These are phyloP conservation scores for Bombus haemorrhoidalis DNA, from an alignment of 1,140 invertebrate genomes.

Conservation along the genomic window DNA sequence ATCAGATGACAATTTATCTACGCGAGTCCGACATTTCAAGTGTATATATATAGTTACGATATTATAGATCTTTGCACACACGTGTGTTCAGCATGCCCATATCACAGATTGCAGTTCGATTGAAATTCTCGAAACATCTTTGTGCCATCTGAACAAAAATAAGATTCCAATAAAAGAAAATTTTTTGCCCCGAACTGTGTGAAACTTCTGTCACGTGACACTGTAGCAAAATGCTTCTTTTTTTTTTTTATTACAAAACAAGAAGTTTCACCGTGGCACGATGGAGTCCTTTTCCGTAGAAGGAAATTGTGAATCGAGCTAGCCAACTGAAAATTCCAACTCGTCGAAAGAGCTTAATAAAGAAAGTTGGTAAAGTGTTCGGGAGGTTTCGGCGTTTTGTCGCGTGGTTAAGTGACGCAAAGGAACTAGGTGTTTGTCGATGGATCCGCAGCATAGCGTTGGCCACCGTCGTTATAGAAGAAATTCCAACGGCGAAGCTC, in stretches of 20 bases:
- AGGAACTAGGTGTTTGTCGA: neutral
- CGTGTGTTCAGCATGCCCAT: too few species aligned
- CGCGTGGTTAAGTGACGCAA: conserved; percentile 11
- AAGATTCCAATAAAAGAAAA: neutral
- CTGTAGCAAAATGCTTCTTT: neutral
- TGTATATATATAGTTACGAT: neutral
- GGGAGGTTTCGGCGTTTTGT: conserved; percentile 21
- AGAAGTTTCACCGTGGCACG: neutral
- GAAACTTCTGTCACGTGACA: neutral
- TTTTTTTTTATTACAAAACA: neutral
- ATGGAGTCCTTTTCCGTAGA: neutral
- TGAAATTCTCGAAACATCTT: neutral
- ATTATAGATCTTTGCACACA: neutral
- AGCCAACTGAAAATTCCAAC: conserved; percentile 1
- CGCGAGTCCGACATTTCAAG: neutral
- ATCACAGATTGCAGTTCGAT: too few species aligned
- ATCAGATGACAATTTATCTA: conserved; percentile 26
- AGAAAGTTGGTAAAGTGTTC: conserved; percentile 24
- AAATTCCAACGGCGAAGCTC: conserved; percentile 35
- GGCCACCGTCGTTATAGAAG: conserved; percentile 7
- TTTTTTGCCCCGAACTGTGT: neutral
- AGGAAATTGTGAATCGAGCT: neutral
- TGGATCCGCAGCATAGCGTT: neutral
- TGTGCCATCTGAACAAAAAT: too few species aligned
- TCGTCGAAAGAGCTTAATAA: conserved; percentile 18